Percentiles rank a stretch among this genome's conserved stretches.
These are phyloP conservation scores for Rhincodon typus DNA, from an alignment of 2,797 vertebrate species.

Conservation along the genomic window DNA sequence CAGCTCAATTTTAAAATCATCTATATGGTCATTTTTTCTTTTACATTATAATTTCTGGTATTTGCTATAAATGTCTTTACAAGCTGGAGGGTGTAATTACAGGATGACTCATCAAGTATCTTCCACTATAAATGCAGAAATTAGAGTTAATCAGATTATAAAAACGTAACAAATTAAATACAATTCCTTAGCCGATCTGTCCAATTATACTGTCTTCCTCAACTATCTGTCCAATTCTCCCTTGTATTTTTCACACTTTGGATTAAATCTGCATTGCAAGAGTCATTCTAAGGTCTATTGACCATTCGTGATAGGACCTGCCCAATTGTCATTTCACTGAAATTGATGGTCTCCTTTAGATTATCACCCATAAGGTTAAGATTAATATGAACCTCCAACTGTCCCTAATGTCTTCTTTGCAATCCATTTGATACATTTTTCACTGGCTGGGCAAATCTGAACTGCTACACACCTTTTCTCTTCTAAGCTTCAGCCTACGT, in stretches of 20 bases:
- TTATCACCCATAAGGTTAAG: not conserved
- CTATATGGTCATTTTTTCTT: not conserved
- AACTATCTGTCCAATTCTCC: not conserved
- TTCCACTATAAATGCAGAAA: not conserved
- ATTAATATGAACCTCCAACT: not conserved
- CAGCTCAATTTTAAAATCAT: not conserved
- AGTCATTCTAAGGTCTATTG: not conserved
- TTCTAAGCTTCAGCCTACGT: not conserved
- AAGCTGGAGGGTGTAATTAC: not conserved
- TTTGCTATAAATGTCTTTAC: not conserved
- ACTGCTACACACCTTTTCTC: not conserved
- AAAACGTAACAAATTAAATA: not conserved
- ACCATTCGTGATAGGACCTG: not conserved
- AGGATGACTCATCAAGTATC: not conserved
- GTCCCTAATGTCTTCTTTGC: not conserved
- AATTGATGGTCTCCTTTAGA: not conserved
- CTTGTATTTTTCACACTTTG: not conserved
- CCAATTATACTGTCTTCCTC: not conserved
- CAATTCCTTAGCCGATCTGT: not conserved
- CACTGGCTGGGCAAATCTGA: not conserved
- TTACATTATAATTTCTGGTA: not conserved
- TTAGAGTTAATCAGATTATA: not conserved
- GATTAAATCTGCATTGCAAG: not conserved
- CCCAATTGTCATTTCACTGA: not conserved
- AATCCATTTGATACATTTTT: not conserved